Conservation (phyloP, 2,797 vertebrate species). For the Scleropages formosus region DNA sequence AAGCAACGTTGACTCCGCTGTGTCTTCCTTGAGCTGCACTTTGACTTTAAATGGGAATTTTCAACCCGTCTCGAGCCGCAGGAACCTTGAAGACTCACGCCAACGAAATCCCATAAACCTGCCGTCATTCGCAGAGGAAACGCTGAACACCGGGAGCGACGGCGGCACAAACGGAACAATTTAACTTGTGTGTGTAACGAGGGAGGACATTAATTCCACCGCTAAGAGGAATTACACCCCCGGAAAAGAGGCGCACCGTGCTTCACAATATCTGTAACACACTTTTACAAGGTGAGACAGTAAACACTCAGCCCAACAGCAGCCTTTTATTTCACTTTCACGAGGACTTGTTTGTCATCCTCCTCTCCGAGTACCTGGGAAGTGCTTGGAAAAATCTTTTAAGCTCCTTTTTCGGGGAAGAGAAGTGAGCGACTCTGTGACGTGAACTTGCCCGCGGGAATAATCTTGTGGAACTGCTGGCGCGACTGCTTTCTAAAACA, state of each 20-base stretch:
- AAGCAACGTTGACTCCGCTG: neutral
- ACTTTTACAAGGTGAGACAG: neutral
- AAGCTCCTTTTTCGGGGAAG: neutral
- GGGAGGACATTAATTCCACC: too few relatives aligned
- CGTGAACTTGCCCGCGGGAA: neutral
- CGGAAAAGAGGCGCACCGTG: neutral
- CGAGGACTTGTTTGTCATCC: neutral
- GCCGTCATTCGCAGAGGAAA: neutral
- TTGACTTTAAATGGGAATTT: neutral
- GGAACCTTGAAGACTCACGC: neutral
- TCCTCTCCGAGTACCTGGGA: neutral
- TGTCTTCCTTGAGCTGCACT: neutral
- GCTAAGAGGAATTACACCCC: too few relatives aligned
- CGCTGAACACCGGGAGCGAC: neutral
- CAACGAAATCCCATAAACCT: neutral
- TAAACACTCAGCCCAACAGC: neutral
- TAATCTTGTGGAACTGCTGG: neutral
- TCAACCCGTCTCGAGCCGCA: neutral
- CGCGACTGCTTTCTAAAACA: neutral
- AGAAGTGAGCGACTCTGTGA: too few relatives aligned
- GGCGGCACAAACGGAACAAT: too few relatives aligned
- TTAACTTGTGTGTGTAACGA: too few relatives aligned
- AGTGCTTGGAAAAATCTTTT: neutral
- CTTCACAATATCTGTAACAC: neutral
- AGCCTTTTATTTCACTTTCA: constrained; percentile 6